Evolutionary conservation across 2,797 vertebrate species (phyloP), one percentile per base, ranked within the genome.

Genomic region (Coregonus sp.): DNA sequence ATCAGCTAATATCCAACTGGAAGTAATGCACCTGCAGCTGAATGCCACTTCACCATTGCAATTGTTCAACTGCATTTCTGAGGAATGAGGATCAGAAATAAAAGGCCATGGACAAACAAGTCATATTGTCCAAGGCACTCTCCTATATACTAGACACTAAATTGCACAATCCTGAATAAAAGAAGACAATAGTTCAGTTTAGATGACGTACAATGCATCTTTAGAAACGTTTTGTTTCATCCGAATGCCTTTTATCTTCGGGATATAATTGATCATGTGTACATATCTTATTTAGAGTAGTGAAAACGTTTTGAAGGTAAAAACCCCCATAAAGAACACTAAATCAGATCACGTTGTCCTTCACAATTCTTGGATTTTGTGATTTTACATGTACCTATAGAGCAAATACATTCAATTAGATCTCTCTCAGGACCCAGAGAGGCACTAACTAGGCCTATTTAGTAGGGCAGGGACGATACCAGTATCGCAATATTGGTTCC

Each of bases 1-100:
- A 97, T 91, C 94, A 95, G 96, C 96, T 96, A 96, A 95, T 94
- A 94, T 95, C 95, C 95, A 97, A 97, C 96, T 95, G 96, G 96
- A 96, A 96, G 96, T 96, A 96, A 97, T 96, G 97, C 98, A 99
- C 98, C 98, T 99, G 98, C 97, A 97, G 96, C 95, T 96, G 96
- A 98, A 97, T 97, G 96, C 96, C 96, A 97, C 96, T 98, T 96
- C 95, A 95, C 94, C 91, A 95, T 96, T 94, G 95, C 96, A 87
- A 93, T 93, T 91, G 92, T 94, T 95, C 94, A 93, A 93, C 94
- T 95, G 96, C 93, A 95, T 95, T 96, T 95, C 95, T 94, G 93
- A 92, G 88, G 91, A 93, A 95, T 90, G 94, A 92, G 94, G 89
- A 95, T 90, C 90, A 93, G 89, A 91, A 92, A 95, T 92, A 91